Conservation (phyloP, 2,797 vertebrate species). For the Hirundo rustica region DNA sequence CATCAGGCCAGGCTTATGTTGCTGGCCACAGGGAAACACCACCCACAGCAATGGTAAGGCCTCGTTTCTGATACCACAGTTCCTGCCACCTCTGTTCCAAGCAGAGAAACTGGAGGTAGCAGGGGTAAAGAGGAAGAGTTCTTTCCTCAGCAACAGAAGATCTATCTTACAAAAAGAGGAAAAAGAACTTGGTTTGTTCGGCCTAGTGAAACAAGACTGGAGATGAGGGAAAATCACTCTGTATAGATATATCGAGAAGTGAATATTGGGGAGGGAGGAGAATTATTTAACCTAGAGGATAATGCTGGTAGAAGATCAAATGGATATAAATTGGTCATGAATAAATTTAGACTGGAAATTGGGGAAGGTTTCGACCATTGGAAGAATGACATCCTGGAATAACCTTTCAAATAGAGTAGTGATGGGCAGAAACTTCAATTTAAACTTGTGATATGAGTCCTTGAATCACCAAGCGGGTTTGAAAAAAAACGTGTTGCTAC, state of each 20-base stretch:
- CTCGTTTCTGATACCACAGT: fast-evolving
- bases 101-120: background rate
- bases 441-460: background rate
- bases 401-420: slow-evolving; percentile 24
- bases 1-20: background rate
- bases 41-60: background rate
- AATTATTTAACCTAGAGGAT: slow-evolving; percentile 22
- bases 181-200: background rate
- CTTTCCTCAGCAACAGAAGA: background rate
- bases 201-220: background rate
- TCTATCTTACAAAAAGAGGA: background rate
- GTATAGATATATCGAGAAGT: background rate
- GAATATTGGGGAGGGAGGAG: background rate
- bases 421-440: slow-evolving; percentile 35
- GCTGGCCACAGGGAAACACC: background rate
- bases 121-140: background rate
- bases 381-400: slow-evolving; percentile 20
- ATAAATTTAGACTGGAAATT: slow-evolving; percentile 41
- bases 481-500: background rate
- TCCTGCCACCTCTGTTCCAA: background rate
- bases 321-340: slow-evolving; percentile 32
- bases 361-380: background rate
- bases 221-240: background rate
- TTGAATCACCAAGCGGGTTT: slow-evolving; percentile 19
- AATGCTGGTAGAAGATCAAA: slow-evolving; percentile 37